Percentiles rank a stretch among this genome's conserved stretches.
Evolutionary conservation across 2,888 invertebrate genomes (phyloP).

Genomic region (Polyommatus icarus): DNA sequence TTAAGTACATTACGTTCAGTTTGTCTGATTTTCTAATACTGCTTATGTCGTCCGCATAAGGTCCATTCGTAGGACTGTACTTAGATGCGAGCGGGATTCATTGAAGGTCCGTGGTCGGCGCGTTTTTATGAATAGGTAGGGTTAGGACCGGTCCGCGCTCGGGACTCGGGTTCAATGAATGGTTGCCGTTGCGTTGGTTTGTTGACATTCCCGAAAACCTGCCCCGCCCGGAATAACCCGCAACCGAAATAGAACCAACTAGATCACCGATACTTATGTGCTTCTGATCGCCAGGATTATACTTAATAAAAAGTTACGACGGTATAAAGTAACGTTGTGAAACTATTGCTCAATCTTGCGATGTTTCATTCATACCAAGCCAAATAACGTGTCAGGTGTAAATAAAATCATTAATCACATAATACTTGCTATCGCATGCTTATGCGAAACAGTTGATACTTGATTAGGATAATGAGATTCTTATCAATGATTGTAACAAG

Average conservation of each 20-base stretch:
- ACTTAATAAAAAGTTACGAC: conserved; percentile 36
- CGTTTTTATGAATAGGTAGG: conserved; percentile 74
- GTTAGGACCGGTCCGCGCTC: conserved; percentile 69
- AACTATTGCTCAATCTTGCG: not conserved
- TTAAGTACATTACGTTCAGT: not conserved
- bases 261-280: conserved; percentile 59
- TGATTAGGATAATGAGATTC: not conserved
- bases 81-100: conserved; percentile 54
- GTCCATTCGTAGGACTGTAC: not conserved
- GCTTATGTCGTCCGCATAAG: not conserved
- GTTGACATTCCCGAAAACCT: conserved; percentile 81
- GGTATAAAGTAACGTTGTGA: not conserved
- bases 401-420: not conserved
- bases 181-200: conserved; percentile 69
- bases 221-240: conserved; percentile 75
- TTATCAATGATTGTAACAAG: not conserved
- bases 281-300: conserved; percentile 52
- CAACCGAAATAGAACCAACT: conserved; percentile 70
- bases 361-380: not conserved
- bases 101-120: conserved; percentile 62
- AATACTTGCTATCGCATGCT: not conserved
- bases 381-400: not conserved
- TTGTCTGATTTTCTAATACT: not conserved
- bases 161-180: conserved; percentile 74
- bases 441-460: not conserved